phyloP scores from a whole-genome alignment of 2,113 vertebrate genomes.

The Nesogale talazaci region DNA sequence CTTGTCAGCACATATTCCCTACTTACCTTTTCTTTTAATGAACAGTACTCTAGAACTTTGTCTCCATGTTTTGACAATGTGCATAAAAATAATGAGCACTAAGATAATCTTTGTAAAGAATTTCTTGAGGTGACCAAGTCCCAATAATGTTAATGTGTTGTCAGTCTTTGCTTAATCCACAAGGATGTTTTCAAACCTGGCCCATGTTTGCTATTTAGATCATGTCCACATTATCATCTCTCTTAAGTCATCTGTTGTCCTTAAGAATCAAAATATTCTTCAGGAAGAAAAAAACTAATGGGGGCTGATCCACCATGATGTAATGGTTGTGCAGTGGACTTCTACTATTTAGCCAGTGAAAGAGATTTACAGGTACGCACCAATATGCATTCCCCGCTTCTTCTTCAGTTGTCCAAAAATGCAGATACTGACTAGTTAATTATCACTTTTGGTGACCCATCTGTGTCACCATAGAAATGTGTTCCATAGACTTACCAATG shows the following conservation, averaged over 20 bases:
- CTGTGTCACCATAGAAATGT: background rate
- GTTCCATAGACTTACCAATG: background rate
- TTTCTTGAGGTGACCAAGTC: background rate
- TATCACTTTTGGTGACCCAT: background rate
- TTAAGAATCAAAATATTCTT: background rate
- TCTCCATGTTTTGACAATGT: background rate
- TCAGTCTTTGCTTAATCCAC: background rate
- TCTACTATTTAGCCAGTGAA: background rate
- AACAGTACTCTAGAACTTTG: background rate
- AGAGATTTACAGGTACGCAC: background rate
- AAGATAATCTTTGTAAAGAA: background rate
- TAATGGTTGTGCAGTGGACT: no score
- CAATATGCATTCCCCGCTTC: background rate
- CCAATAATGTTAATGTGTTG: background rate
- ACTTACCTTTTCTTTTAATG: background rate
- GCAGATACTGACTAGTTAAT: background rate
- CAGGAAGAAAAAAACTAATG: background rate
- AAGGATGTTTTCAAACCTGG: background rate
- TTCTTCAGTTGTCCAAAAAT: background rate
- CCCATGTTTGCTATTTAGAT: background rate
- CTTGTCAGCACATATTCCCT: background rate
- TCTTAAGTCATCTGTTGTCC: background rate
- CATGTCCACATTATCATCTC: background rate
- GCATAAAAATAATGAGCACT: background rate
- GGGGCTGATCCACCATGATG: no score